Evolutionary conservation across 2,888 invertebrate genomes (phyloP).

Genomic region (Oscheius sp.): DNA sequence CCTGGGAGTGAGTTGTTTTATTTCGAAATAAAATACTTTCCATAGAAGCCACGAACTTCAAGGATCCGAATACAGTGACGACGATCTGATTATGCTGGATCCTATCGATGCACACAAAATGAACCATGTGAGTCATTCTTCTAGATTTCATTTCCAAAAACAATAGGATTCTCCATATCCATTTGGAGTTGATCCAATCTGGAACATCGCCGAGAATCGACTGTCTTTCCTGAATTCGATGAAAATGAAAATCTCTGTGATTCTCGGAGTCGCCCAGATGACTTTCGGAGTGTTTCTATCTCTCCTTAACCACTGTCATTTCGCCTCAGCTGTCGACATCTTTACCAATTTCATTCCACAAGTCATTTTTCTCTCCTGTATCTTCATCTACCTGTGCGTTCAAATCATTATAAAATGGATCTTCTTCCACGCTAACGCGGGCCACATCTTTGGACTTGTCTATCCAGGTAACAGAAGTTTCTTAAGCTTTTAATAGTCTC

Average conservation of each 20-base stretch:
- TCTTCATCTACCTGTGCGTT: slow-evolving; percentile 94
- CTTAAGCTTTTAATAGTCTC: too few species aligned
- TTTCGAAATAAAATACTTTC: background rate
- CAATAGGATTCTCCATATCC: slow-evolving; percentile 71
- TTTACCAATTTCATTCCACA: slow-evolving; percentile 94
- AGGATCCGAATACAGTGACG: background rate
- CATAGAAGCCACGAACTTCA: background rate
- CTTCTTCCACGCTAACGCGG: slow-evolving; percentile 53
- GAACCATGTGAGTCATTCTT: background rate
- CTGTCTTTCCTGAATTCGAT: slow-evolving; percentile 73
- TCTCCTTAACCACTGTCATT: slow-evolving; percentile 70
- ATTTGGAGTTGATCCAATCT: slow-evolving; percentile 76
- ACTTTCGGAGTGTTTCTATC: slow-evolving; percentile 71
- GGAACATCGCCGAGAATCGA: slow-evolving; percentile 73
- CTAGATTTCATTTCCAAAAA: background rate
- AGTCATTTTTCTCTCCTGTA: slow-evolving; percentile 86
- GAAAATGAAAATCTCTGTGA: slow-evolving; percentile 73
- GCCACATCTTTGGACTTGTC: slow-evolving; percentile 57
- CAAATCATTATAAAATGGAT: slow-evolving; percentile 96
- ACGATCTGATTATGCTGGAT: slow-evolving; percentile 9
- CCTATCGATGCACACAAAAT: slow-evolving; percentile 8
- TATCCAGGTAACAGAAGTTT: slow-evolving; percentile 60
- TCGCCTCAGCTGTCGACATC: slow-evolving; percentile 82
- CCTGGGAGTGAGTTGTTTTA: slow-evolving; percentile 45
- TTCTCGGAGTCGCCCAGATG: slow-evolving; percentile 72